A percentile compares a stretch with the other conserved stretches of the same genome.
Conservation (phyloP, 2,888 invertebrate species). For the Ypsolopha scabrella region DNA sequence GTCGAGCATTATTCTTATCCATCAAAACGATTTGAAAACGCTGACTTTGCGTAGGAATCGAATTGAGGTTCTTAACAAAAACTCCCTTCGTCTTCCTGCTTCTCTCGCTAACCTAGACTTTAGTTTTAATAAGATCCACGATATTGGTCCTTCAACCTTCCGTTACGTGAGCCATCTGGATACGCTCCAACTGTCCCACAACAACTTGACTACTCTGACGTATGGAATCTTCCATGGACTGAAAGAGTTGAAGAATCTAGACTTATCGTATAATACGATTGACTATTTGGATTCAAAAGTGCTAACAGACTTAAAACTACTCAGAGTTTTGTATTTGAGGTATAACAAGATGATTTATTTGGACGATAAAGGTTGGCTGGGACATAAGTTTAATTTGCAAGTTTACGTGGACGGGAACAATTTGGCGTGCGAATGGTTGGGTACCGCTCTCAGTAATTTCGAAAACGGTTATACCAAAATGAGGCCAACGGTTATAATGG, state of each 20-base stretch:
- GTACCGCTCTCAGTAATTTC: constrained; percentile 32
- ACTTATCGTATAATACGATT: constrained; percentile 33
- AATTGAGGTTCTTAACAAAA: constrained; percentile 29
- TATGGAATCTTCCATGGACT: constrained; percentile 46
- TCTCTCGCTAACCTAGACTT: constrained; percentile 34
- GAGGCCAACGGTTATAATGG: constrained; percentile 26
- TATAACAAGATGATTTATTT: constrained; percentile 33
- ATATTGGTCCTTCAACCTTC: constrained; percentile 41
- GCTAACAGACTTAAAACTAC: constrained; percentile 38
- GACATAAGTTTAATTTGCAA: constrained; percentile 29
- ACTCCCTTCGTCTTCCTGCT: constrained; percentile 34
- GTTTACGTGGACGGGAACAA: constrained; percentile 46
- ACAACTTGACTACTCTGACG: constrained; percentile 29
- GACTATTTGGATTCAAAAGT: constrained; percentile 35
- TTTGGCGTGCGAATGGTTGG: constrained; percentile 47
- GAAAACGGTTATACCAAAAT: constrained; percentile 47
- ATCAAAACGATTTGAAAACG: constrained; percentile 29
- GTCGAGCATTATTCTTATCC: constrained; percentile 26
- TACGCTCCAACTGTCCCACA: constrained; percentile 36
- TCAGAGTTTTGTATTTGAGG: constrained; percentile 32
- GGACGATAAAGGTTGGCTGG: constrained; percentile 40
- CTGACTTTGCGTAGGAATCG: constrained; percentile 40
- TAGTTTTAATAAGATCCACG: constrained; percentile 31
- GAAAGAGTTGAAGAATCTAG: constrained; percentile 22
- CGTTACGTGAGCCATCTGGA: constrained; percentile 24